These are phyloP conservation scores for Meteorus cinctellus DNA, from an alignment of 2,888 invertebrate species.

Conservation along the genomic window DNA sequence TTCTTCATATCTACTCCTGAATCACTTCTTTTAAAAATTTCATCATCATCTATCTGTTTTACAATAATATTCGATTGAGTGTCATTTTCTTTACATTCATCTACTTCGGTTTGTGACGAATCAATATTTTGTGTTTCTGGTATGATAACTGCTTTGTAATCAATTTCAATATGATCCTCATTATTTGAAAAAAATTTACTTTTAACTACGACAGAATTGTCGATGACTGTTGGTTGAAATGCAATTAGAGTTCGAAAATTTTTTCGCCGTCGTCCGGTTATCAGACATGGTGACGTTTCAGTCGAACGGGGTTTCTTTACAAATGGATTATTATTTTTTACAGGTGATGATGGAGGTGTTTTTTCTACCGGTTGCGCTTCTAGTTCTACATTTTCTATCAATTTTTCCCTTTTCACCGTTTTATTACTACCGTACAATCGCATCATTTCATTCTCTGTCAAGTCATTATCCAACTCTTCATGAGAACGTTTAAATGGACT, in stretches of 20 bases:
- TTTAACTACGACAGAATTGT: conserved; percentile 56
- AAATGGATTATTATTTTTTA: conserved; percentile 60
- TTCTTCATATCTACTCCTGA: conserved; percentile 43
- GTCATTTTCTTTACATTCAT: conserved; percentile 31
- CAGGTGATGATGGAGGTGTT: conserved; percentile 48
- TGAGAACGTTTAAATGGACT: conserved; percentile 34
- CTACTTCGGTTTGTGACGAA: conserved; percentile 5
- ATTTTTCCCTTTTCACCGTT: conserved; percentile 43
- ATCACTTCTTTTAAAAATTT: conserved; percentile 26
- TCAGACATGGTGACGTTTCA: conserved; percentile 64
- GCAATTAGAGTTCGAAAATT: conserved; percentile 55
- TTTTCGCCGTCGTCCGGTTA: conserved; percentile 59
- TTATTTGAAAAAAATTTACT: conserved; percentile 66
- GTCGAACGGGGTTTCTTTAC: conserved; percentile 46
- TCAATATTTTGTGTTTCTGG: conserved; percentile 38
- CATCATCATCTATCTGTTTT: not conserved
- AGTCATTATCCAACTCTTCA: conserved; percentile 48
- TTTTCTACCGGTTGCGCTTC: conserved; percentile 45
- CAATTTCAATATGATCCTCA: not conserved
- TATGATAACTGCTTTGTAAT: conserved; percentile 19
- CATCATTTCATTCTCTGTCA: conserved; percentile 46
- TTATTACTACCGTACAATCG: conserved; percentile 47
- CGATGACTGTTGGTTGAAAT: conserved; percentile 64
- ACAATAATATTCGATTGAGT: conserved; percentile 3
- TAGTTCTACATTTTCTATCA: conserved; percentile 20